Conservation (phyloP, 2,797 vertebrate species). For the Delichon dasypus region DNA sequence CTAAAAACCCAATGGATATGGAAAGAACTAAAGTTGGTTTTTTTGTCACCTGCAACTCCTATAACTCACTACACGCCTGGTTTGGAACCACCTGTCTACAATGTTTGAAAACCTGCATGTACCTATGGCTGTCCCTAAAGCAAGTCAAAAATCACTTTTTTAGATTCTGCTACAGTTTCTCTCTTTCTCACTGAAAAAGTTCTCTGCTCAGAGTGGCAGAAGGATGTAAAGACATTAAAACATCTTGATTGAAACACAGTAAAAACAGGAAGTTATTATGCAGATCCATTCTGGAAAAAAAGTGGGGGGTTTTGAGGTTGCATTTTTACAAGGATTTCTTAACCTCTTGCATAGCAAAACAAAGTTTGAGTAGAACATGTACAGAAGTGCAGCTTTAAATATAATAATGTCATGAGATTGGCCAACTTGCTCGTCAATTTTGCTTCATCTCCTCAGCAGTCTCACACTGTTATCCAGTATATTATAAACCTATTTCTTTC, state of each 20-base stretch:
- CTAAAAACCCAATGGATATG: neutral
- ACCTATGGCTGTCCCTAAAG: neutral
- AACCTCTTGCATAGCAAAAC: neutral
- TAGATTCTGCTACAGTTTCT: neutral
- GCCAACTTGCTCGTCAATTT: neutral
- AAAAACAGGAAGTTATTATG: accelerated
- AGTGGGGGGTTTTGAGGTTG: neutral
- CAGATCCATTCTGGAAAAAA: neutral
- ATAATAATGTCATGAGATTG: accelerated
- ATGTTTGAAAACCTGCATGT: accelerated
- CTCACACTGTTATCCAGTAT: neutral
- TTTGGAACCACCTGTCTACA: accelerated
- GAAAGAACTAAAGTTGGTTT: neutral
- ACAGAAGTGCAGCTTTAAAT: neutral
- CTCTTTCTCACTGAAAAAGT: neutral
- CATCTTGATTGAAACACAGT: accelerated
- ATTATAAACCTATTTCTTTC: neutral
- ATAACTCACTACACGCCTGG: neutral
- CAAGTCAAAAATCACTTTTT: neutral
- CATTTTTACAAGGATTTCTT: neutral
- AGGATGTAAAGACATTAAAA: neutral
- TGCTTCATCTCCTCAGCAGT: neutral
- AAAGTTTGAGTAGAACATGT: neutral
- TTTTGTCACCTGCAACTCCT: neutral
- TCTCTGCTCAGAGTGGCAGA: neutral